Base-by-base conservation (phyloP, 2,113 vertebrate species). In the Fukomys damarensis region DNA sequence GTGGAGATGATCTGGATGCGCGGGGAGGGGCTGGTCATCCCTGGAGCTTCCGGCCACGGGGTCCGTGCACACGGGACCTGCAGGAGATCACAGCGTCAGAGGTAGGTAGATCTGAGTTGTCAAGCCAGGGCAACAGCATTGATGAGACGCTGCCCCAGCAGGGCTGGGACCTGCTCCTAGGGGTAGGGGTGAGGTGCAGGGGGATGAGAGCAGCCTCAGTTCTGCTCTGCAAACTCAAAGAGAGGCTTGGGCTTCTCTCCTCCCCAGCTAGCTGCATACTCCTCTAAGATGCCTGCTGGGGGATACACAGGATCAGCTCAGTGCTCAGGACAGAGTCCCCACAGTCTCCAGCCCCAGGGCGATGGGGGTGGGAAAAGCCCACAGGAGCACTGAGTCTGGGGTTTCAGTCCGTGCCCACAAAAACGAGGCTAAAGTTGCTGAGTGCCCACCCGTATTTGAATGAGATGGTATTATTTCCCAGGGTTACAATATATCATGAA, bases 1-100 rank as follows among this genome's bases (percentile, higher is more conserved):
- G 99, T 98, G 83, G 99, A 99, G 98, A 99, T 99, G 94, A 99
- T 99, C 98, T 99, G 99, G 98, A 99, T 99, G 94, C 98, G 99
- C 38, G 99, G 99, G 66, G 99, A 99, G 98, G 99, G 99, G 98
- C 98, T 99, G 98, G 99, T 99, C 99, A 99, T 99, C 98, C 99
- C 98, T 98, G 99, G 99, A 98, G 99, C 98, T 98, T 99, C 99
- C 98, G 98, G 98, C 59, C 98, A 97, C 96, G 98, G 98, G 93
- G 98, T 98, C 98, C 98, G 98, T 95, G 98, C 97, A 97, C 98
- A 98, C 8, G 98, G 98, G 96, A 98, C 98, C 99, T 99, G 96
- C 20, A 54, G 98, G 17, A 65, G 72, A 8, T 94, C 93, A 97
- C 4, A 65, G 9, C 49, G 30, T 54, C 49, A 79, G 46, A 54